Base-by-base conservation (phyloP, 1,140 invertebrate species). In the Wasmannia auropunctata region DNA sequence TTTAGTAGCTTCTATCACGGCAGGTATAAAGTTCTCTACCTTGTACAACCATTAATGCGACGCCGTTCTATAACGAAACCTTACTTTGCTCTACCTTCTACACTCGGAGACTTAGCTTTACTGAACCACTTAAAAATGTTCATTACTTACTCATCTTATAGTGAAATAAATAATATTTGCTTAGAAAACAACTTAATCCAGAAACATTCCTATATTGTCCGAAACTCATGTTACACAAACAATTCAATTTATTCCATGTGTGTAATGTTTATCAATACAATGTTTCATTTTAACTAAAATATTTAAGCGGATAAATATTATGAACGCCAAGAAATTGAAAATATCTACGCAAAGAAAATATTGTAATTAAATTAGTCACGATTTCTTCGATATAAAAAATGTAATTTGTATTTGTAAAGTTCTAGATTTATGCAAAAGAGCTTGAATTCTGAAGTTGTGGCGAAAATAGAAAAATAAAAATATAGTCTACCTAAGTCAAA, bases 11-110 rank as follows among this genome's bases (percentile, higher is more conserved):
- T 90, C 90, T 88, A 91, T 93, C 93, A 88, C 93, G 77, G 74
- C 93, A 94, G 93, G 94, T 94, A 95, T 94, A 94, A 94, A 95
- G 93, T 92, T 91, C 92, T 88, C 87, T 93, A 88, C 87, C 94
- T 89, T 93, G 93, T 94, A 91, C 54, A 58, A 69, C 72, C 85
- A 79, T 94, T 94, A 94, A 94, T 93, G 92, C 88, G 86, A 46
- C 89, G 80, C 85, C 16, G 56, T 54, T 70, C 49, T 37, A 81
- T 81, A 56, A 83, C 65, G 65, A 72, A 83, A 83, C 67, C 65
- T 60, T 60, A 83, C 60, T 83, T 72, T 25, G 67, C 2, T 72
- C 31, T 72, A 56, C 37, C 40, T 72, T 16, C 34, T 74, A 22
- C 19, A 67, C 43, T 67, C n/a, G 28, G 5, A 70, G 22, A 40